Conservation (phyloP, 1,140 invertebrate species). For the Drosophila repletoides region DNA sequence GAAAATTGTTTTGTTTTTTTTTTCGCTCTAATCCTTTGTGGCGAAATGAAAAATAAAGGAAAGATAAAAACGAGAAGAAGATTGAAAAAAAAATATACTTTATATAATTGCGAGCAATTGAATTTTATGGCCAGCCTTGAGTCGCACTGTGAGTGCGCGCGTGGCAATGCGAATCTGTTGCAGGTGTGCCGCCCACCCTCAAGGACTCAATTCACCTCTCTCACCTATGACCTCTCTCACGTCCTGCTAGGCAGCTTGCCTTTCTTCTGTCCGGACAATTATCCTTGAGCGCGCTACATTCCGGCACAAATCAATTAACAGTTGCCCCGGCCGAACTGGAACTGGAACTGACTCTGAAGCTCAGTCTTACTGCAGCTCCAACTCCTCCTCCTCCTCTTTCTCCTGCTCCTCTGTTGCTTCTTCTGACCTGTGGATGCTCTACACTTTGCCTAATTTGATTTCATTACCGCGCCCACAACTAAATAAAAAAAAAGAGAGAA, state of each 20-base stretch:
- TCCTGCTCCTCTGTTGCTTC: slow-evolving; percentile 4
- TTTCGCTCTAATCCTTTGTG: slow-evolving; percentile 51
- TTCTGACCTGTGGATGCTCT: slow-evolving; percentile 19
- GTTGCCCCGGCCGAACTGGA: slow-evolving; percentile 23
- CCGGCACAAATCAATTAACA: slow-evolving; percentile 62
- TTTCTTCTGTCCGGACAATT: slow-evolving; percentile 41
- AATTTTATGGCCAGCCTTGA: slow-evolving; percentile 52
- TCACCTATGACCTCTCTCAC: background rate
- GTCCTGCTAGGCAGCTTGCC: too few relatives aligned
- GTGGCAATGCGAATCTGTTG: slow-evolving; percentile 39
- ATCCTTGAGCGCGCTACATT: slow-evolving; percentile 57
- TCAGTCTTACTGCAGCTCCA: background rate
- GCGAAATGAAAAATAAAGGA: slow-evolving; percentile 5
- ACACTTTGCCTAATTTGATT: slow-evolving; percentile 81
- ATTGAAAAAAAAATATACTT: slow-evolving; percentile 39
- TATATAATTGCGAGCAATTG: slow-evolving; percentile 65
- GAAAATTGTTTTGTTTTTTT: slow-evolving; percentile 62
- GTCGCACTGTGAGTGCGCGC: slow-evolving; percentile 37
- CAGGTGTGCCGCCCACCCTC: slow-evolving; percentile 32
- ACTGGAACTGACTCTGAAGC: slow-evolving; percentile 15
- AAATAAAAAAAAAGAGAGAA: slow-evolving; percentile 19
- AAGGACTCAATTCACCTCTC: slow-evolving; percentile 16
- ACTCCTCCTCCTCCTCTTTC: too few relatives aligned
- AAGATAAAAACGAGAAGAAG: background rate
- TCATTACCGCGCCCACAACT: slow-evolving; percentile 82